Base-by-base conservation (phyloP, 2,888 invertebrate genomes). In the Synergus laeviventris region DNA sequence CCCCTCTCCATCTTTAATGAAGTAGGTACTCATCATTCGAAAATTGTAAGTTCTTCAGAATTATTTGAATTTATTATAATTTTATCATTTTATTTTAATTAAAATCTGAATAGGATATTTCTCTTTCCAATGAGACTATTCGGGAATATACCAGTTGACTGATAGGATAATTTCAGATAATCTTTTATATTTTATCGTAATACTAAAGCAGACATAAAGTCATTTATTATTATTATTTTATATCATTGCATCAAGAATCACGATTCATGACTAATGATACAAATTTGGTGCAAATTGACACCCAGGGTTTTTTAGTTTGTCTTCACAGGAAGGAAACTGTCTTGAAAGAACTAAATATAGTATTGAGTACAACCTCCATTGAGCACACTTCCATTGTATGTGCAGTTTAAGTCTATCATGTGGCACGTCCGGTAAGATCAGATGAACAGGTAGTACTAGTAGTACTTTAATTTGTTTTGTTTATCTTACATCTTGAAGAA, bases 381-480 rank as follows among this genome's bases (percentile, higher is more conserved):
- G 49, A 45, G 49, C 21, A 36, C n/a, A 24, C 24, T 45, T 66
- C 66, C n/a, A 66, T 66, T 66, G 45, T 45, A 45, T 66, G 42
- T 45, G 16, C 16, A 49, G 31, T 70, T 70, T 70, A 70, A 70
- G 49, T 70, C 70, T 70, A 70, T 70, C 49, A 70, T 49, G 12
- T 21, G 45, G 14, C 11, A 70, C 45, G 31, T 70, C 70, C 70
- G 24, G 31, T 36, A 21, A 24, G 21, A 70, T 70, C 16, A 61
- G 42, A 42, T 39, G 7, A 42, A 5, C 39, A 66, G 66, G 42
- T 66, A 66, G 8, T 12, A 9, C 12, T 21, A 62, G 18, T 62
- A 18, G n/a, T 38, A 39, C 12, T 38, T 11, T 38, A 62, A 62
- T 54, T n/a, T 54, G 2, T 16, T 54, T 54, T 3, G 9, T 18